A percentile compares a stretch with the other conserved stretches of the same genome.
These are phyloP conservation scores for Empidonax alnorum DNA, from an alignment of 2,113 vertebrate species.

Conservation along the genomic window DNA sequence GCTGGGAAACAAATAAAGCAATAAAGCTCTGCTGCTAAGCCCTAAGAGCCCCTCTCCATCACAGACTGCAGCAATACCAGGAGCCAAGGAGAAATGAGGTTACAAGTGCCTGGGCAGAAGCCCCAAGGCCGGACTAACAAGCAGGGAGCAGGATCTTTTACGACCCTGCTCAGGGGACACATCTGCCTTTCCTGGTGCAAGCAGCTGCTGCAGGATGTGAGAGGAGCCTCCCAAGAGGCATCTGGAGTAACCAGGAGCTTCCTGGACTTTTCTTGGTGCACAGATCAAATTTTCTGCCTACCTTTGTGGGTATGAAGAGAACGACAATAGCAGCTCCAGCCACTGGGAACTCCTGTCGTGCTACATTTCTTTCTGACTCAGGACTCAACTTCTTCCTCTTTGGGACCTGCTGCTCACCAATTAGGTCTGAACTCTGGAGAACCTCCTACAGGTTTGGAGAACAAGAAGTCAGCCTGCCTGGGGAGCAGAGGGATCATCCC, in stretches of 20 bases:
- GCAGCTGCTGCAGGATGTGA: not conserved
- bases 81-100: not conserved
- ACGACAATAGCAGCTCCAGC: not conserved
- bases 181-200: not conserved
- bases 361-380: slow-evolving; percentile 13
- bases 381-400: not conserved
- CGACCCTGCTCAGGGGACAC: not conserved
- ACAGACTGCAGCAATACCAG: not conserved
- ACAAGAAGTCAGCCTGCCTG: not conserved
- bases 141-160: not conserved
- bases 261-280: not conserved
- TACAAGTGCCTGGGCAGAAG: not conserved
- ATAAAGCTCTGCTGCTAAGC: not conserved
- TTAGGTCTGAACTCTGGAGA: not conserved
- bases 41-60: not conserved
- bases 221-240: not conserved
- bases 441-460: not conserved
- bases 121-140: not conserved
- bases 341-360: not conserved
- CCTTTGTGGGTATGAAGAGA: not conserved
- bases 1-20: not conserved
- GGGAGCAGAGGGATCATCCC: not conserved
- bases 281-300: not conserved
- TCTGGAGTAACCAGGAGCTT: not conserved
- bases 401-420: not conserved